These are phyloP conservation scores for Callipepla squamata DNA, from an alignment of 2,113 vertebrate genomes.

Conservation along the genomic window DNA sequence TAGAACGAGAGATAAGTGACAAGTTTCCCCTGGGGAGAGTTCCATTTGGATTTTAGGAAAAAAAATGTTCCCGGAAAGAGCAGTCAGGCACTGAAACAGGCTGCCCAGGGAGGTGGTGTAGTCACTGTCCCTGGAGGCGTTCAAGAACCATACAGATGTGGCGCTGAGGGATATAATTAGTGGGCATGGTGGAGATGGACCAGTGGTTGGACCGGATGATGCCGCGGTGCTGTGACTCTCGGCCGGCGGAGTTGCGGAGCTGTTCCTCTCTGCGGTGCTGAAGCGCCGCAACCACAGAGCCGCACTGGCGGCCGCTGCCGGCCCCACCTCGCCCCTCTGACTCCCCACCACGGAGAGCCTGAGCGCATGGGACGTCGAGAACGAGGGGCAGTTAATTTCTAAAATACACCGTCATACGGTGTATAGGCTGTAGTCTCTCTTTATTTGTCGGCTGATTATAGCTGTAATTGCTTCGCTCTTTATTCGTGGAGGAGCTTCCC, in stretches of 20 bases:
- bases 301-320: background rate
- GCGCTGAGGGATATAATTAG: too few species aligned
- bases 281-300: conserved; percentile 42
- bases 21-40: too few species aligned
- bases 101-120: too few species aligned
- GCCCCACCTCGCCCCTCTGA: background rate
- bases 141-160: too few species aligned
- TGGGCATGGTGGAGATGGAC: too few species aligned
- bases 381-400: background rate
- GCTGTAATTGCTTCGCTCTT: conserved; percentile 36
- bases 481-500: background rate
- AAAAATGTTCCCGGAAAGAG: too few species aligned
- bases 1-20: too few species aligned
- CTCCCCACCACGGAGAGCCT: background rate
- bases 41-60: too few species aligned
- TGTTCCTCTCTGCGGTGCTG: conserved; percentile 74
- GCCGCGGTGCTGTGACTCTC: background rate
- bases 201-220: too few species aligned
- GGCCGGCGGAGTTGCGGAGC: conserved; percentile 48
- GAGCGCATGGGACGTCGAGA: background rate
- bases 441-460: conserved; percentile 26
- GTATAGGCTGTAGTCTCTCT: background rate
- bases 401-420: background rate
- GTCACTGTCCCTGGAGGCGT: too few species aligned
- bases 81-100: too few species aligned